A percentile compares a stretch with the other conserved stretches of the same genome.
Conservation (phyloP, 2,113 vertebrate species). For the Asarcornis scutulata region DNA sequence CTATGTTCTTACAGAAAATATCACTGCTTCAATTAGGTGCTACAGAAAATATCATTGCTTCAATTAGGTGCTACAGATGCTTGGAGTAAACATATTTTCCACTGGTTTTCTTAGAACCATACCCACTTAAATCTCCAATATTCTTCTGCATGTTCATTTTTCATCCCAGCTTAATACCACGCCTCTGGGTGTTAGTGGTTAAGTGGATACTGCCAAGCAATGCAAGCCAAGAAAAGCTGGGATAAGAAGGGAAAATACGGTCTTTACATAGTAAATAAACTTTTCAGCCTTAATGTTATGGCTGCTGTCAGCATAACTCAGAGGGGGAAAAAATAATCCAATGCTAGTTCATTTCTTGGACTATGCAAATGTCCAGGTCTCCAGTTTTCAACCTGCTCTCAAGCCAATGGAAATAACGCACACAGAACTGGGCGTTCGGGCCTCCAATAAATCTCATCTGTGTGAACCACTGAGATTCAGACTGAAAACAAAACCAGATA, state of each 20-base stretch:
- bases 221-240: slow-evolving; percentile 62
- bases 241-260: slow-evolving; percentile 48
- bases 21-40: slow-evolving; percentile 43
- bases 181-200: slow-evolving; percentile 53
- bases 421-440: not conserved
- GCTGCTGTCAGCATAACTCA: slow-evolving; percentile 32
- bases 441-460: not conserved
- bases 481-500: not conserved
- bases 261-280: slow-evolving; percentile 52
- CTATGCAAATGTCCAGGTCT: not conserved
- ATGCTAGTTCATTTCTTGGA: slow-evolving; percentile 6
- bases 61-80: slow-evolving; percentile 53
- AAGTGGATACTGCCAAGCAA: slow-evolving; percentile 58
- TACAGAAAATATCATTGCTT: slow-evolving; percentile 19
- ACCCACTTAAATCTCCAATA: slow-evolving; percentile 54
- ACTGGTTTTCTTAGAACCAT: slow-evolving; percentile 53
- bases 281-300: not conserved
- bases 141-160: slow-evolving; percentile 62
- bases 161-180: slow-evolving; percentile 60
- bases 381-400: not conserved
- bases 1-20: slow-evolving; percentile 15
- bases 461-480: not conserved
- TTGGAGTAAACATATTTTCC: slow-evolving; percentile 53
- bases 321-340: not conserved
- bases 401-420: not conserved